A percentile compares a stretch with the other conserved stretches of the same genome.
Conservation (phyloP, 2,888 invertebrate genomes). For the Cyaniris semiargus region DNA sequence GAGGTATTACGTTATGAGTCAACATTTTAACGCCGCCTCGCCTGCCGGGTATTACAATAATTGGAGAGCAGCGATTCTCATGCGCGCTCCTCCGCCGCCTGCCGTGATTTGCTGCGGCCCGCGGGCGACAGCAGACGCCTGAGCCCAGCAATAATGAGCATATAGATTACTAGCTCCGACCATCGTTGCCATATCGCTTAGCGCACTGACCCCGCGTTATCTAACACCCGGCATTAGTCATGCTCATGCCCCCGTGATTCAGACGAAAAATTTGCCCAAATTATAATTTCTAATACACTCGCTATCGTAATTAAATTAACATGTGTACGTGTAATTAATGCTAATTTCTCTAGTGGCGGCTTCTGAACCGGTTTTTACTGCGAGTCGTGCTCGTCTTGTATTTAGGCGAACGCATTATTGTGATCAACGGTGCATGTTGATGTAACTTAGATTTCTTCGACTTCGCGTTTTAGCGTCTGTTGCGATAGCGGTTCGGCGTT, state of each 20-base stretch:
- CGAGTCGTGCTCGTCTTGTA: background rate
- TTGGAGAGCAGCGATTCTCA: slow-evolving; percentile 25
- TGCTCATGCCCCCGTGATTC: slow-evolving; percentile 25
- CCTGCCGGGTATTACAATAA: slow-evolving; percentile 29
- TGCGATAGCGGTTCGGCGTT: background rate
- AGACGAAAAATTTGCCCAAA: slow-evolving; percentile 22
- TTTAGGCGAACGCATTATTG: slow-evolving; percentile 1
- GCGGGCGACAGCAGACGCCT: slow-evolving; percentile 36
- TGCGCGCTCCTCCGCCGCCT: slow-evolving; percentile 30
- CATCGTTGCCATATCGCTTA: slow-evolving; percentile 29
- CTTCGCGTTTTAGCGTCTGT: background rate
- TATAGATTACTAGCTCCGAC: slow-evolving; percentile 32
- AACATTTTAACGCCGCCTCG: slow-evolving; percentile 25
- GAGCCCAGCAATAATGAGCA: slow-evolving; percentile 36
- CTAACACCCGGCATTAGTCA: slow-evolving; percentile 24
- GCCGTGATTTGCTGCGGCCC: slow-evolving; percentile 36
- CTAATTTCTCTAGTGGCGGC: slow-evolving; percentile 17
- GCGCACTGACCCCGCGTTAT: slow-evolving; percentile 34
- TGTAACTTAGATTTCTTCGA: background rate
- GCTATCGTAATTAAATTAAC: slow-evolving; percentile 21
- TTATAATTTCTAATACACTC: slow-evolving; percentile 19
- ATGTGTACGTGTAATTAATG: slow-evolving; percentile 13
- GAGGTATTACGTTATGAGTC: slow-evolving; percentile 26
- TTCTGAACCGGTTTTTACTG: background rate
- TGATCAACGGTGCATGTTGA: slow-evolving; percentile 12